Evolutionary conservation across 64 coral and sea anemone species (phyloP), one percentile per base, ranked within the genome.

Genomic region (Montipora cactus): DNA sequence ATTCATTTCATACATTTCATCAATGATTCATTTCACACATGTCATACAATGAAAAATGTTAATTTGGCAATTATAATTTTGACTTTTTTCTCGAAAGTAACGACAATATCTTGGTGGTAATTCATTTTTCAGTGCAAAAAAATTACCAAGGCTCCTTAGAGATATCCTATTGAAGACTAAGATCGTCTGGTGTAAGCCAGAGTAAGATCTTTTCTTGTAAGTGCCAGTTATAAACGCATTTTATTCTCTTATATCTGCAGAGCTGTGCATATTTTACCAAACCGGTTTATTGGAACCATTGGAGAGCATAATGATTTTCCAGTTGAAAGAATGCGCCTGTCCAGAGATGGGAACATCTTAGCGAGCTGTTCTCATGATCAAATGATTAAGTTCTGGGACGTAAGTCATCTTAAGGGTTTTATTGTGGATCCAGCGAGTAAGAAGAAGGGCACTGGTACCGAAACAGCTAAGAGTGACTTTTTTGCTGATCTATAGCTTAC

Each of bases 321-420:
- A 16, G 94, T 98, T n/a, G 96, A 97, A 50, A 91, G 96, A 91
- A 94, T 97, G 76, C 78, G 96, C 7, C 69, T 95, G 20, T 97
- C 96, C 3, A 77, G 90, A 47, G 84, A 95, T 89, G 93, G 93
- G 10, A 82, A 91, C 68, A 77, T 82, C 5, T 76, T 97, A 49
- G 96, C 93, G 44, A 98, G 96, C 52, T 98, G 96, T 76, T 98
- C 96, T 14, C 96, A 98, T 95, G 96, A 98, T 77, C 96, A 98
- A 71, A 82, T 79, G 5, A 80, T 98, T 58, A 98, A 95, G 68
- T 98, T 98, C 61, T 98, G 96, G 96, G 90, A 95, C 75, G 91
- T 98, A 66, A 81, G 89, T 52, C 93, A 95, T 86, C 79, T 98
- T 28, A 94, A 91, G 23, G 74, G 59, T 21, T 13, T 93, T 7